phyloP scores from a whole-genome alignment of 30 jellyfish, hydroid and myxozoan genomes.

The Hydractinia echinata region DNA sequence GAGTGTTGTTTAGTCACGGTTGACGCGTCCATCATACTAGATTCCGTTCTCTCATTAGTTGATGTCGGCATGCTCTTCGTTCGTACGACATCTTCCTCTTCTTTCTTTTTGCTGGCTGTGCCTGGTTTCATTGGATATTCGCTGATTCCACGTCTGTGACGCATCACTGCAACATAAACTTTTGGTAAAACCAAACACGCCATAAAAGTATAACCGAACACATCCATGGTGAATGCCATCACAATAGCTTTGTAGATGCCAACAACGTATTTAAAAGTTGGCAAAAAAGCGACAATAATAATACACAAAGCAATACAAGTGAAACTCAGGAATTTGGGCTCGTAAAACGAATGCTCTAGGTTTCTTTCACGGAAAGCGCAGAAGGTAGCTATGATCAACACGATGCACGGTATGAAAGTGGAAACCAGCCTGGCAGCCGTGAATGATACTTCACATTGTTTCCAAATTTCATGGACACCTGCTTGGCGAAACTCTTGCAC shows the following conservation, averaged over 20 bases:
- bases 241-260: conserved; percentile 68
- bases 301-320: conserved; percentile 64
- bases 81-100: background rate
- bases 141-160: conserved; percentile 35
- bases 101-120: conserved; percentile 3
- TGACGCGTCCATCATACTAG: background rate
- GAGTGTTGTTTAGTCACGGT: background rate
- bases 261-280: conserved; percentile 71
- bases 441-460: conserved; percentile 55
- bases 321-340: conserved; percentile 79
- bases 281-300: conserved; percentile 76
- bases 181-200: conserved; percentile 78
- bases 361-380: conserved; percentile 76
- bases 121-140: conserved; percentile 32
- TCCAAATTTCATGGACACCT: conserved; percentile 17
- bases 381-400: conserved; percentile 48
- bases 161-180: conserved; percentile 31
- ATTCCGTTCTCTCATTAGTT: background rate
- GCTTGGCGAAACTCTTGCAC: background rate
- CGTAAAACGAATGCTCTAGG: conserved; percentile 65
- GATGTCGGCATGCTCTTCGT: background rate
- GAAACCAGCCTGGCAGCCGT: conserved; percentile 57
- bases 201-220: conserved; percentile 66
- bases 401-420: conserved; percentile 57
- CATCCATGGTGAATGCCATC: conserved; percentile 77